These are phyloP conservation scores for Ceyx erithaca DNA, from an alignment of 2,797 vertebrate genomes.

Conservation along the genomic window DNA sequence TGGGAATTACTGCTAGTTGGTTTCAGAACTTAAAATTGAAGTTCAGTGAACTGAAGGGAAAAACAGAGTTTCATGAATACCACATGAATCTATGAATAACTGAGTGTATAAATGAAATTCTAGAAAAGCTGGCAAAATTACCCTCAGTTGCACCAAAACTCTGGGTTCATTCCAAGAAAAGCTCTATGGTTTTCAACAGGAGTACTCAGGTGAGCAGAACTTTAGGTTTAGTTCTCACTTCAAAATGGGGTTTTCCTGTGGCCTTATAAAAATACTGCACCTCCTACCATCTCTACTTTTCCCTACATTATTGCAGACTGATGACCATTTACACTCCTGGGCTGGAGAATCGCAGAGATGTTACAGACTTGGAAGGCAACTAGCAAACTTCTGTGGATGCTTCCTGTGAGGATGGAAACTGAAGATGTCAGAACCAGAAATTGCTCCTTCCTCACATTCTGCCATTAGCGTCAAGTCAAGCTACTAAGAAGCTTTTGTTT, in stretches of 20 bases:
- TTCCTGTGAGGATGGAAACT: neutral
- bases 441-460: neutral
- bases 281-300: neutral
- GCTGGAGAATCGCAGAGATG: neutral
- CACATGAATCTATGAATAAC: neutral
- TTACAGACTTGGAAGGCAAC: neutral
- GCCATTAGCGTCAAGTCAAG: neutral
- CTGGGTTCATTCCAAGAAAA: neutral
- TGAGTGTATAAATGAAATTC: neutral
- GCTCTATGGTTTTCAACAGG: neutral
- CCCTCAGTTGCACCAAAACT: neutral
- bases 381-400: neutral
- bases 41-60: neutral
- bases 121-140: neutral
- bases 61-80: neutral
- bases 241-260: neutral
- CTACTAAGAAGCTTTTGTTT: neutral
- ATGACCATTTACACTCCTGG: neutral
- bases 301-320: neutral
- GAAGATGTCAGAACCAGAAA: neutral
- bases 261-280: neutral
- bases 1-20: neutral
- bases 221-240: neutral
- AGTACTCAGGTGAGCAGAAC: neutral
- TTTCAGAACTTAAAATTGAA: neutral